Conservation (phyloP, 2,888 invertebrate species). For the Aproaerema taeniolella region DNA sequence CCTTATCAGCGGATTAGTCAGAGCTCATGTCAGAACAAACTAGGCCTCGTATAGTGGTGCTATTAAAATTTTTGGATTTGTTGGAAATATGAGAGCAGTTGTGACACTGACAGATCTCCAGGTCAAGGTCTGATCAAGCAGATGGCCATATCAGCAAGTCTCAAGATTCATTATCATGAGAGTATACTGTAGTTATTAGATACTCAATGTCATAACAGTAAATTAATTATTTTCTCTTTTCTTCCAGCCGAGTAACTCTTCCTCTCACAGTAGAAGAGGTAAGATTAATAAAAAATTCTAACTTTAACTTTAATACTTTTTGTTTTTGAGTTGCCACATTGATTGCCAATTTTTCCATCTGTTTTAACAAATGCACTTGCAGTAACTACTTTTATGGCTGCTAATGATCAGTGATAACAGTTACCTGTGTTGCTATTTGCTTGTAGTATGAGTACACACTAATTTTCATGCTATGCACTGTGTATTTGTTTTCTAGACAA, state of each 20-base stretch:
- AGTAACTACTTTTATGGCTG: too few relatives aligned
- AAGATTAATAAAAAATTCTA: conserved; percentile 67
- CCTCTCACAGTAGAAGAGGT: conserved; percentile 98
- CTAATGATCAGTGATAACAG: too few relatives aligned
- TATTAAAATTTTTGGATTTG: neutral
- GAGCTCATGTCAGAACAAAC: neutral
- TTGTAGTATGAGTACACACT: too few relatives aligned
- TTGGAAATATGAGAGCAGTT: neutral
- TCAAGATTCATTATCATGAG: neutral
- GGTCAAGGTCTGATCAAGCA: conserved; percentile 50
- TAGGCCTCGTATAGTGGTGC: neutral
- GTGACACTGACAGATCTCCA: conserved; percentile 53
- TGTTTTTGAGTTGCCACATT: neutral
- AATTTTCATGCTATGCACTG: too few relatives aligned
- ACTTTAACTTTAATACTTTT: conserved; percentile 1
- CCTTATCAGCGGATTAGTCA: conserved; percentile 36
- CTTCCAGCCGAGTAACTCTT: conserved; percentile 94
- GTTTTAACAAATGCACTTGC: too few relatives aligned
- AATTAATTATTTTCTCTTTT: conserved; percentile 32
- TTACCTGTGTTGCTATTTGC: too few relatives aligned
- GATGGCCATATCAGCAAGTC: conserved; percentile 32
- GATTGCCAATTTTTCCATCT: too few relatives aligned
- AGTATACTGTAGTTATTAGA: neutral
- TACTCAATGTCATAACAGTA: too few relatives aligned
- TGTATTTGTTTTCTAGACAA: too few relatives aligned